Conservation (phyloP, 2,113 vertebrate species). For the Hyla sarda region DNA sequence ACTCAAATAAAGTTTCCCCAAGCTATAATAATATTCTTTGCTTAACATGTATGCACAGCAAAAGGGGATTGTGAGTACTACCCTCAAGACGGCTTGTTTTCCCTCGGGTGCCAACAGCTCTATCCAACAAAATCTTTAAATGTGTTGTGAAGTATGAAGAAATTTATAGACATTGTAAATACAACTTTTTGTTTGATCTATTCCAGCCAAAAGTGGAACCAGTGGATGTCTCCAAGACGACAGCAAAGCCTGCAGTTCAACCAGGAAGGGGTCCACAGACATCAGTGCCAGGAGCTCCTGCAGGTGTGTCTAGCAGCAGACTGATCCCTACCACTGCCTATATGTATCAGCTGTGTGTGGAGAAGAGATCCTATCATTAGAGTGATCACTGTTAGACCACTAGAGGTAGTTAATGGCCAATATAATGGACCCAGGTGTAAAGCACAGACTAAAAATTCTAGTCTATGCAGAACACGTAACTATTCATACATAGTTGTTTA, state of each 20-base stretch:
- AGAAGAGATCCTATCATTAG: not conserved
- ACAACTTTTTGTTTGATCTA: not conserved
- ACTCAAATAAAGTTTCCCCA: not conserved
- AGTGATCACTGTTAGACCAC: not conserved
- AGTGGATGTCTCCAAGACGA: conserved; percentile 71
- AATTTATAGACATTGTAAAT: not conserved
- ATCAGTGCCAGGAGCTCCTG: conserved; percentile 77
- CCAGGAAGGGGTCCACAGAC: conserved; percentile 75
- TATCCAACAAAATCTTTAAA: too few relatives aligned
- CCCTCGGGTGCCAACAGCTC: too few relatives aligned
- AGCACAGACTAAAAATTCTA: not conserved
- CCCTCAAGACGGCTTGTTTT: too few relatives aligned
- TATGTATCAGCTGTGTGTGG: not conserved
- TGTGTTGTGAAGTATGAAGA: too few relatives aligned
- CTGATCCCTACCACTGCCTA: not conserved
- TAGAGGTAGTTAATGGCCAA: not conserved
- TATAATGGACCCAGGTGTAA: not conserved
- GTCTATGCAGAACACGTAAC: not conserved
- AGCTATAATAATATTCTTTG: too few relatives aligned
- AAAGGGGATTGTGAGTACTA: too few relatives aligned
- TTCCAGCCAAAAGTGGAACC: conserved; percentile 82
- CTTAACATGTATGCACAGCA: too few relatives aligned
- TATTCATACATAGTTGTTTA: not conserved
- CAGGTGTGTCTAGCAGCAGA: conserved; percentile 75
- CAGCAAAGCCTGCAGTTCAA: conserved; percentile 80